Evolutionary conservation across 2,797 vertebrate genomes (phyloP).

Genomic region (Prunella strophiata): DNA sequence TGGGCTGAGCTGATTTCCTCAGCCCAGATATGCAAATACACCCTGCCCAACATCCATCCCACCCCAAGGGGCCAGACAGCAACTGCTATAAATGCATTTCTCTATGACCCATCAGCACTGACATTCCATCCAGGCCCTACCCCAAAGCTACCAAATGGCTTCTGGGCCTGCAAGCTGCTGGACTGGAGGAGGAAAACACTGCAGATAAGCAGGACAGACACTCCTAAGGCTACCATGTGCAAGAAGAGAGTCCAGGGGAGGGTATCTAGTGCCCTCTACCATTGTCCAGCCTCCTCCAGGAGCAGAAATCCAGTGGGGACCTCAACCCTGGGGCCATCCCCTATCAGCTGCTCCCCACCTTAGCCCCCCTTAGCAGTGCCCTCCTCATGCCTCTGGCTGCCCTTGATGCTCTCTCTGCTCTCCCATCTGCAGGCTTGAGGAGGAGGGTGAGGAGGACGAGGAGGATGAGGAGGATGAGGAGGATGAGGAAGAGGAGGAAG

Average conservation of each 20-base stretch:
- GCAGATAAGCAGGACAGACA: background rate
- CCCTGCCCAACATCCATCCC: background rate
- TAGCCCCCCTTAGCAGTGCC: background rate
- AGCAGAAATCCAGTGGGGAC: background rate
- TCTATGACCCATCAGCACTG: background rate
- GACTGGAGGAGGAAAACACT: background rate
- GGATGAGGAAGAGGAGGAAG: background rate
- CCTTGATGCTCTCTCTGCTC: background rate
- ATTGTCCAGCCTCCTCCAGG: background rate
- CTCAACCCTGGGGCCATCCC: background rate
- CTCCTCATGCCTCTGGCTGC: background rate
- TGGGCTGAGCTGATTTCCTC: background rate
- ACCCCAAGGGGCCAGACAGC: background rate
- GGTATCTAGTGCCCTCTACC: background rate
- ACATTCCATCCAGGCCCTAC: background rate
- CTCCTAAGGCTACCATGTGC: background rate
- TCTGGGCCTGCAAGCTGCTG: background rate
- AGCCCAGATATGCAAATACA: background rate
- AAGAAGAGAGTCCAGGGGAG: background rate
- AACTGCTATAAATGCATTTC: background rate
- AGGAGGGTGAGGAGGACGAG: background rate
- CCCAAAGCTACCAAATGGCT: background rate
- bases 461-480: background rate
- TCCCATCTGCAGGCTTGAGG: slow-evolving; percentile 51
- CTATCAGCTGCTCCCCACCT: background rate